phyloP scores from a whole-genome alignment of 2,113 vertebrate genomes.

The Lampris incognitus region DNA sequence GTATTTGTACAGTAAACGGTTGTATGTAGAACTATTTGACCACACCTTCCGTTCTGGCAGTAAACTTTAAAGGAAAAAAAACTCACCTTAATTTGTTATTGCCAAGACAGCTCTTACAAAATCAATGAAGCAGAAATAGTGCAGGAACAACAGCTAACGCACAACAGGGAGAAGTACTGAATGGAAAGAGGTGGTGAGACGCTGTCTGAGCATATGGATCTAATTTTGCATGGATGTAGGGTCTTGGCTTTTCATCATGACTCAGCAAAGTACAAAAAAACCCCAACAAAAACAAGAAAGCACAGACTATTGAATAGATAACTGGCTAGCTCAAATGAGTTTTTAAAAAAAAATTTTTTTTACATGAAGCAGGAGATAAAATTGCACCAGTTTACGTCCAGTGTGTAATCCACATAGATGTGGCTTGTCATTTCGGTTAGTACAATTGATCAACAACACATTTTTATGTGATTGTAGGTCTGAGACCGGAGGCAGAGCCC shows the following conservation, averaged over 20 bases:
- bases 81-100: neutral
- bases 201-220: slow-evolving; percentile 54
- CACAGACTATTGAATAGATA: neutral
- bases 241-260: slow-evolving; percentile 62
- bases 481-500: neutral
- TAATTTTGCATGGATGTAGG: slow-evolving; percentile 28
- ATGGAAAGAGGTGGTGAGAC: slow-evolving; percentile 3
- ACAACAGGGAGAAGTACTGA: neutral
- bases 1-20: too few relatives aligned
- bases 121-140: neutral
- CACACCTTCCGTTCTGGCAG: too few relatives aligned
- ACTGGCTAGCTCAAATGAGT: neutral
- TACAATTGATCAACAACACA: too few relatives aligned
- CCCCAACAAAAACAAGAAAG: neutral
- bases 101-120: neutral
- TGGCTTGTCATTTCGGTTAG: too few relatives aligned
- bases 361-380: too few relatives aligned
- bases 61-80: neutral
- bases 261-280: slow-evolving; percentile 54
- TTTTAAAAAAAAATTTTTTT: neutral
- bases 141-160: slow-evolving; percentile 3
- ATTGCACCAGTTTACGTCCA: too few relatives aligned
- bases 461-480: too few relatives aligned
- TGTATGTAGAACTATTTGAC: too few relatives aligned
- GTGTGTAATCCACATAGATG: too few relatives aligned